Percentiles rank a stretch among this genome's conserved stretches.
These are phyloP conservation scores for Eubucco bourcierii DNA, from an alignment of 2,113 vertebrate genomes.

Conservation along the genomic window DNA sequence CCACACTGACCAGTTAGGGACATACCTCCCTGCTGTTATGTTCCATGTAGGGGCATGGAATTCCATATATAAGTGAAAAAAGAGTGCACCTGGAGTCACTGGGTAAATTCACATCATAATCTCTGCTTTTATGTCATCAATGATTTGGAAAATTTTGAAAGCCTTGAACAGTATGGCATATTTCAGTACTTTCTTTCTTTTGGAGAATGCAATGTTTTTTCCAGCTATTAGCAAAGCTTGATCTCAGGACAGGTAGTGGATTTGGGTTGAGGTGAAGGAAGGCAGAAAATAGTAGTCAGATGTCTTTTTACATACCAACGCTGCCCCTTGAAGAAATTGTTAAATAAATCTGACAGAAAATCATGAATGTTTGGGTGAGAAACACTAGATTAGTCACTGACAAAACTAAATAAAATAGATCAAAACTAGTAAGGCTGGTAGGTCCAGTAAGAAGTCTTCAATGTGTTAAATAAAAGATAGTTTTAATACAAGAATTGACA, in stretches of 20 bases:
- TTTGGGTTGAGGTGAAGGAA: not conserved
- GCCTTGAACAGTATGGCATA: not conserved
- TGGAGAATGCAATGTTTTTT: not conserved
- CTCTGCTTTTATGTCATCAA: not conserved
- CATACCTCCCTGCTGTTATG: fast-evolving
- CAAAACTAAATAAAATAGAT: not conserved
- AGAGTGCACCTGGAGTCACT: not conserved
- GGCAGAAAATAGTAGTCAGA: not conserved
- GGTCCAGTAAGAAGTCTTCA: not conserved
- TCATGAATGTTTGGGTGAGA: not conserved
- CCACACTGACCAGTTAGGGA: not conserved
- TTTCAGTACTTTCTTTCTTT: not conserved
- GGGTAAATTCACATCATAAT: not conserved
- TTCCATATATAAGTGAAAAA: not conserved
- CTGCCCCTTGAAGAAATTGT: not conserved
- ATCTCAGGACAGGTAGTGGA: not conserved
- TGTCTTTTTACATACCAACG: not conserved
- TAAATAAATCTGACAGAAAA: not conserved
- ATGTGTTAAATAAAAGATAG: not conserved
- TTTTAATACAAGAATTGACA: not conserved
- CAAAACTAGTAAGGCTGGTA: not conserved
- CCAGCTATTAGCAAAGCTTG: not conserved
- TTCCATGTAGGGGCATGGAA: fast-evolving
- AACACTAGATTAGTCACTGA: not conserved
- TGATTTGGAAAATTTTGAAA: not conserved